Conservation (phyloP, 2,888 invertebrate genomes). For the Notocelia uddmanniana region DNA sequence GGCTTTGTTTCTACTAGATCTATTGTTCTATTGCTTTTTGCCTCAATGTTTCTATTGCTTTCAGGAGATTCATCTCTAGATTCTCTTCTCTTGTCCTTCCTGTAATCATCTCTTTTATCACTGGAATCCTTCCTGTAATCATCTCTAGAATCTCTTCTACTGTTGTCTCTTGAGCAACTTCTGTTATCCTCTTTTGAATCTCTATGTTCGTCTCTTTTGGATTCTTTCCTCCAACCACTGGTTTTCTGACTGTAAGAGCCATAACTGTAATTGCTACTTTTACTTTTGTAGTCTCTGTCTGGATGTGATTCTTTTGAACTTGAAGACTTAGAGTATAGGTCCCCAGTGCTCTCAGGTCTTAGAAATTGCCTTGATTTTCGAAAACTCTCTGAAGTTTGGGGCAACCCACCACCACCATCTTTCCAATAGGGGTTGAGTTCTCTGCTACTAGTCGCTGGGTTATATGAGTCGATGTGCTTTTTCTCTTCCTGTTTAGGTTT, state of each 20-base stretch:
- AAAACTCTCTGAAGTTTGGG: constrained; percentile 77
- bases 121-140: neutral
- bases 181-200: constrained; percentile 21
- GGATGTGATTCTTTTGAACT: constrained; percentile 45
- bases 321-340: constrained; percentile 60
- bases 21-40: constrained; percentile 2
- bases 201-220: constrained; percentile 42
- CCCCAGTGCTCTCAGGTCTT: constrained; percentile 71
- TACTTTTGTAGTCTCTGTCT: constrained; percentile 46
- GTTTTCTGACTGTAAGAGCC: constrained; percentile 49
- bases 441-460: constrained; percentile 89
- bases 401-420: constrained; percentile 94
- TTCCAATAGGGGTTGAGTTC: constrained; percentile 98
- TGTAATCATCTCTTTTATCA: constrained; percentile 6
- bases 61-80: constrained; percentile 18
- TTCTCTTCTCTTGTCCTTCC: constrained; percentile 5
- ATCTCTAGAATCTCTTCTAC: constrained; percentile 13
- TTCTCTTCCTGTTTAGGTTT: constrained; percentile 82
- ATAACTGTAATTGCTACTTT: constrained; percentile 33
- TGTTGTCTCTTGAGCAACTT: constrained; percentile 14
- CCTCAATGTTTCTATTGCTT: neutral
- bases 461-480: constrained; percentile 86
- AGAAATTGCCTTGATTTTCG: constrained; percentile 70
- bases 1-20: constrained; percentile 4
- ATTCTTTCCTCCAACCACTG: constrained; percentile 62